A percentile compares a stretch with the other conserved stretches of the same genome.
phyloP scores from a whole-genome alignment of 2,888 invertebrate species.

The Palloptera scutellata region DNA sequence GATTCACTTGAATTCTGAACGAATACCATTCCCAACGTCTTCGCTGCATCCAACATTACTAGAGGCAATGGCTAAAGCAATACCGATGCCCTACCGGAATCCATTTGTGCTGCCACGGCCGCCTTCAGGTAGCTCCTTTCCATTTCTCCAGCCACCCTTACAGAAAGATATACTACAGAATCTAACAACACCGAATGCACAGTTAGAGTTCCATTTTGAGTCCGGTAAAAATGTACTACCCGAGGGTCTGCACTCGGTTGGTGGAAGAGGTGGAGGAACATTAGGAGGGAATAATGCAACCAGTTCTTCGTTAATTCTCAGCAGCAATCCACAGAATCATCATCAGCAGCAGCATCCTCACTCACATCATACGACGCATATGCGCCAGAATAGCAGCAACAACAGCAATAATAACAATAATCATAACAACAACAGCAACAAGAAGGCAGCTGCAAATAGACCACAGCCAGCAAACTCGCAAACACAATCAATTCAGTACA shows the following conservation, averaged over 20 bases:
- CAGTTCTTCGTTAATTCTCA: too few relatives aligned
- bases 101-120: conserved; percentile 66
- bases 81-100: conserved; percentile 70
- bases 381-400: too few relatives aligned
- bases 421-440: conserved; percentile 26
- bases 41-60: conserved; percentile 76
- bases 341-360: too few relatives aligned
- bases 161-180: conserved; percentile 48
- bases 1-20: conserved; percentile 41
- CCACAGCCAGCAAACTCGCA: too few relatives aligned
- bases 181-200: neutral
- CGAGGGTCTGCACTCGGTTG: neutral
- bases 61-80: conserved; percentile 74
- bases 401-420: conserved; percentile 24
- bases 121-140: conserved; percentile 68
- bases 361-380: too few relatives aligned
- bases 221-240: neutral
- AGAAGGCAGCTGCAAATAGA: too few relatives aligned
- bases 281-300: too few relatives aligned
- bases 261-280: too few relatives aligned
- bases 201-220: conserved; percentile 24
- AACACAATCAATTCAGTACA: conserved; percentile 48
- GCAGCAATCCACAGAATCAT: too few relatives aligned
- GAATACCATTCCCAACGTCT: conserved; percentile 58
- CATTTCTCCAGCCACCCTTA: conserved; percentile 66